Evolutionary conservation across 2,797 vertebrate species (phyloP).

Genomic region (Myotis vivesi): DNA sequence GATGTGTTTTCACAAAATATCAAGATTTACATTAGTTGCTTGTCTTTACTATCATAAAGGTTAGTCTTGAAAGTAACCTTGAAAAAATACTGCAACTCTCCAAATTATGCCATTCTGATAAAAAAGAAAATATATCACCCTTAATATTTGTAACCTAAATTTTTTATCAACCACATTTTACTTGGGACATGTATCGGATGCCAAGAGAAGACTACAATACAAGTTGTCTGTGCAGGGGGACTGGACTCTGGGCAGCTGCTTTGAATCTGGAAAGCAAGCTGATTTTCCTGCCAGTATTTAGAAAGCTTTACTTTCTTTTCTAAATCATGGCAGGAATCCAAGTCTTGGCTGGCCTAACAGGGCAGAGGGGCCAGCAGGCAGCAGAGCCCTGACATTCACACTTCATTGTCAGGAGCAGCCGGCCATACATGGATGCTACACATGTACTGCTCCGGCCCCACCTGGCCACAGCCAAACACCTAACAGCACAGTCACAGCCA

Average conservation of each 20-base stretch:
- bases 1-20: conserved; percentile 35
- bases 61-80: conserved; percentile 1
- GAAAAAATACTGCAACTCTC: conserved; percentile 29
- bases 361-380: not conserved
- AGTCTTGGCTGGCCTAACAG: not conserved
- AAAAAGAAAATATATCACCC: not conserved
- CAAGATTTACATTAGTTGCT: conserved; percentile 21
- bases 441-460: fast-evolving
- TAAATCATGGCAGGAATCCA: not conserved
- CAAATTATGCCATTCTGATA: not conserved
- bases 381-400: not conserved
- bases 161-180: not conserved
- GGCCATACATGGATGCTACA: not conserved
- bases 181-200: not conserved
- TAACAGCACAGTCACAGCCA: not conserved
- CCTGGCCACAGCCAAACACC: not conserved
- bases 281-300: not conserved
- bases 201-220: not conserved
- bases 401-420: not conserved
- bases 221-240: not conserved
- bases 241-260: not conserved
- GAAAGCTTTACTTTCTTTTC: conserved; percentile 26
- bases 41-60: not conserved
- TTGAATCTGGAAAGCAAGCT: not conserved
- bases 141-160: not conserved